Conservation (phyloP, 2,113 vertebrate genomes). For the Aegotheles bennettii region DNA sequence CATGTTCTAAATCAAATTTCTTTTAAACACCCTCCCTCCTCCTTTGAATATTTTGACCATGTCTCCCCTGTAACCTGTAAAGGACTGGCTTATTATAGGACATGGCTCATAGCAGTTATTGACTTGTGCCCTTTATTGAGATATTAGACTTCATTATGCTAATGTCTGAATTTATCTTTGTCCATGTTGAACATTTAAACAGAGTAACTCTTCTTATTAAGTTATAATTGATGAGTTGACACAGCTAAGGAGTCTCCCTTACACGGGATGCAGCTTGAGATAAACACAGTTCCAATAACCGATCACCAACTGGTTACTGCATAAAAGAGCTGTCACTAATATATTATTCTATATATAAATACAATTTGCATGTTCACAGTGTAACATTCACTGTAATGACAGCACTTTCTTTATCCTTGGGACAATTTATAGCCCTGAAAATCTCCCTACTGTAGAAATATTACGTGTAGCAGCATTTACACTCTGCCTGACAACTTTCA, state of each 20-base stretch:
- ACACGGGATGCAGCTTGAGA: not conserved
- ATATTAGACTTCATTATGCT: not conserved
- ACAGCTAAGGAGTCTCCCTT: not conserved
- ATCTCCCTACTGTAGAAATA: not conserved
- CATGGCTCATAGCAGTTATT: not conserved
- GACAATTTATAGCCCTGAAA: not conserved
- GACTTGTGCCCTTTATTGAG: not conserved
- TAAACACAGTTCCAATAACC: not conserved
- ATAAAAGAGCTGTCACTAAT: not conserved
- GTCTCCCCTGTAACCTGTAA: not conserved
- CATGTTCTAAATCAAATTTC: not conserved
- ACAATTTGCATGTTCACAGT: not conserved
- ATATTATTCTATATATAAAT: not conserved
- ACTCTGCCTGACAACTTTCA: not conserved
- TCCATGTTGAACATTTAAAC: not conserved
- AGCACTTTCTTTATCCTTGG: not conserved
- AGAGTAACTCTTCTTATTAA: not conserved
- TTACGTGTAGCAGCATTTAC: not conserved
- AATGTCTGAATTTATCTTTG: not conserved
- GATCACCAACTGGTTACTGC: not conserved
- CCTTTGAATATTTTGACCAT: not conserved
- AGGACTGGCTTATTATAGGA: not conserved
- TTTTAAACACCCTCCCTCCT: not conserved
- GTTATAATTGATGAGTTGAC: not conserved
- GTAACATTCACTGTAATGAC: not conserved